phyloP scores from a whole-genome alignment of 1,140 invertebrate genomes.

The Leptonema lineaticorne region DNA sequence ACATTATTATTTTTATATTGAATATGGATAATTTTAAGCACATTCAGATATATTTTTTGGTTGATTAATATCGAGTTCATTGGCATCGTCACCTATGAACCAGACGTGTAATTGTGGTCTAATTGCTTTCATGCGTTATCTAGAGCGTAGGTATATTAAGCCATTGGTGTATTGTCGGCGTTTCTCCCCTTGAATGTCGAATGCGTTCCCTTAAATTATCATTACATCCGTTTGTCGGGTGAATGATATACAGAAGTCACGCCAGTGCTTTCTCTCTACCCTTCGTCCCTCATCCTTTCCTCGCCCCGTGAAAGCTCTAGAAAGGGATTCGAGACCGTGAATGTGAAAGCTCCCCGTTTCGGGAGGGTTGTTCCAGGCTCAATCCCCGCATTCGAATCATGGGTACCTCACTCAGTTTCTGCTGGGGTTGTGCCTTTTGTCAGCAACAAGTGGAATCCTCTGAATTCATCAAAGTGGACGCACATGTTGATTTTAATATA shows the following conservation, averaged over 20 bases:
- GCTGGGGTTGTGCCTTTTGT: constrained; percentile 20
- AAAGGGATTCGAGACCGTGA: too few relatives aligned
- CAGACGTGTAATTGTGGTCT: neutral
- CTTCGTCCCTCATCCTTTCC: neutral
- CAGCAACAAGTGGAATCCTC: constrained; percentile 41
- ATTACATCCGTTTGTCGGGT: constrained; percentile 40
- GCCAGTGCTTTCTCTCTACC: constrained; percentile 1
- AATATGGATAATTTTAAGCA: too few relatives aligned
- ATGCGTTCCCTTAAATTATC: constrained; percentile 39
- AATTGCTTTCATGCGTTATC: too few relatives aligned
- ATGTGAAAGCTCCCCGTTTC: constrained; percentile 8
- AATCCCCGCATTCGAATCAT: constrained; percentile 1
- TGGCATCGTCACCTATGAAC: too few relatives aligned
- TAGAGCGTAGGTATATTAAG: constrained; percentile 27
- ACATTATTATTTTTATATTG: too few relatives aligned
- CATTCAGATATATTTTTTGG: too few relatives aligned
- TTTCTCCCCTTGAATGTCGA: neutral
- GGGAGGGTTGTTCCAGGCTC: constrained; percentile 16
- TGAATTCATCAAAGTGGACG: constrained; percentile 16
- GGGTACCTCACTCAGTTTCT: neutral
- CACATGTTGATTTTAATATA: constrained; percentile 6
- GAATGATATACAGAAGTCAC: constrained; percentile 40
- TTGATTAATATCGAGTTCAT: too few relatives aligned
- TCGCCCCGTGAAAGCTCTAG: neutral
- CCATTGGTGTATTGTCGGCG: constrained; percentile 15